Evolutionary conservation across 2,113 vertebrate species (phyloP).

Genomic region (Phylloscopus whistleri): DNA sequence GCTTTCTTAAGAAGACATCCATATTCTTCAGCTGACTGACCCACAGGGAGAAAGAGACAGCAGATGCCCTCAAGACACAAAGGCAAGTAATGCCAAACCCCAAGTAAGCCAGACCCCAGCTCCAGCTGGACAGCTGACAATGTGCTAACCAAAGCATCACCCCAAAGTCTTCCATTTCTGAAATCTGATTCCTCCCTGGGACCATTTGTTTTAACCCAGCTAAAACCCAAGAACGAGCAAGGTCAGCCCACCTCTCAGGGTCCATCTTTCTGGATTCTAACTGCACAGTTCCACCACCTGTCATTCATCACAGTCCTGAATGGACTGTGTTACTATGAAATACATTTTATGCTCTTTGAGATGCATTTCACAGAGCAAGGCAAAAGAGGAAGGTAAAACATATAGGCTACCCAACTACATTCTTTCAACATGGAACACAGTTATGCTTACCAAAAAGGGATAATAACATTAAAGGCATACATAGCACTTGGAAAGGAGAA

Average conservation of each 20-base stretch:
- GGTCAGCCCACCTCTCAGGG: not conserved
- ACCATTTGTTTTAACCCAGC: not conserved
- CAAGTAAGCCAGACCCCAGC: not conserved
- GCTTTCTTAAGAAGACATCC: not conserved
- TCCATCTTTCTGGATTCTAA: not conserved
- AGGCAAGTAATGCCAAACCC: not conserved
- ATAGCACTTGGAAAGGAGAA: not conserved
- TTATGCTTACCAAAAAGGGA: not conserved
- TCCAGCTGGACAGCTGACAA: not conserved
- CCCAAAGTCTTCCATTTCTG: not conserved
- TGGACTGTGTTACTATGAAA: not conserved
- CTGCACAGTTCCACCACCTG: not conserved
- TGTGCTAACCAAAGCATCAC: accelerated
- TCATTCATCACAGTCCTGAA: not conserved
- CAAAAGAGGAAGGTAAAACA: not conserved
- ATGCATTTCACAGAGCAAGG: not conserved
- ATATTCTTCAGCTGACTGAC: not conserved
- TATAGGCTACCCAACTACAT: not conserved
- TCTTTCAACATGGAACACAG: not conserved
- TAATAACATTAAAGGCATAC: not conserved
- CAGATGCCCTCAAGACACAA: not conserved
- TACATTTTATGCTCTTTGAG: not conserved
- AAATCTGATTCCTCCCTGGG: not conserved
- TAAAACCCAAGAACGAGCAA: not conserved
- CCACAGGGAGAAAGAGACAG: not conserved